These are phyloP conservation scores for Falco punctatus DNA, from an alignment of 2,113 vertebrate species.

Conservation along the genomic window DNA sequence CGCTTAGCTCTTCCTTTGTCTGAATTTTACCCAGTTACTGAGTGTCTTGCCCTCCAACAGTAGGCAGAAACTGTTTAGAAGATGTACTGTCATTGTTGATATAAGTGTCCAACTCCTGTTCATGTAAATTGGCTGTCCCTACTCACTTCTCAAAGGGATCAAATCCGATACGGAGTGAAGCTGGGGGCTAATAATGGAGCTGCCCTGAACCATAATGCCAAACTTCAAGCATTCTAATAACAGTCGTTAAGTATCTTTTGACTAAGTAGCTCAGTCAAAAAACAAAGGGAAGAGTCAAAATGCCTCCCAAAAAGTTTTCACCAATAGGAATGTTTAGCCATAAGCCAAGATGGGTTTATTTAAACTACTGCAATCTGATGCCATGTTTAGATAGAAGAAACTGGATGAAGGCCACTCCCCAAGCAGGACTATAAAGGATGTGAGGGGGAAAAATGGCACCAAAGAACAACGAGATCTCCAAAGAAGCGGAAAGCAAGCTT, in stretches of 20 bases:
- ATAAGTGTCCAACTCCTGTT: background rate
- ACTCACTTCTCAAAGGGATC: background rate
- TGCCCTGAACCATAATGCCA: background rate
- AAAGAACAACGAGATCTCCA: background rate
- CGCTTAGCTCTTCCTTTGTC: background rate
- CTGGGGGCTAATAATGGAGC: background rate
- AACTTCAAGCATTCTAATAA: background rate
- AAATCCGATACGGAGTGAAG: background rate
- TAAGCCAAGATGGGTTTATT: background rate
- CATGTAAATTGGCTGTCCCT: accelerated
- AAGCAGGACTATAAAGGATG: background rate
- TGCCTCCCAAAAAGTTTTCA: background rate
- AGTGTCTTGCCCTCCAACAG: background rate
- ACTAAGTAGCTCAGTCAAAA: background rate
- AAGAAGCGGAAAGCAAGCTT: background rate
- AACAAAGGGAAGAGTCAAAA: background rate
- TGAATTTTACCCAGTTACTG: background rate
- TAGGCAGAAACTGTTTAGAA: background rate
- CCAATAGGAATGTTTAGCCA: background rate
- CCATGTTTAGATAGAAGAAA: background rate
- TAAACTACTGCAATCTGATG: background rate
- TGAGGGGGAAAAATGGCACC: background rate
- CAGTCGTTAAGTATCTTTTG: background rate
- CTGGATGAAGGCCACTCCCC: background rate
- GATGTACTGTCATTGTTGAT: background rate